Evolutionary conservation across 2,113 vertebrate species (phyloP).

Genomic region (Labrus mixtus): DNA sequence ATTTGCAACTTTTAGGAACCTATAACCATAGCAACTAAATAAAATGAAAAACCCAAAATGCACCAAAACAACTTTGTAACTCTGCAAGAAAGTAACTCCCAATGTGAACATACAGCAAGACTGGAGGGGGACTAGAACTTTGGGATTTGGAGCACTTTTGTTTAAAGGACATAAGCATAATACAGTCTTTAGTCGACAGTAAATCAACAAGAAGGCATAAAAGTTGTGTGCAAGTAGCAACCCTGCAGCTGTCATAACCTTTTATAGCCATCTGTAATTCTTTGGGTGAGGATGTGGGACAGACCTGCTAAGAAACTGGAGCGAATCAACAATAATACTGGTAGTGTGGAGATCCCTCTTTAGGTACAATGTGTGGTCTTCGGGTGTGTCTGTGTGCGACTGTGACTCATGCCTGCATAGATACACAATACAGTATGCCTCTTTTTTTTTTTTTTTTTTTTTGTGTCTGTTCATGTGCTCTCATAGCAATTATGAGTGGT

Average conservation of each 20-base stretch:
- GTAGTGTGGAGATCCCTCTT: conserved; percentile 23
- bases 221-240: conserved; percentile 2
- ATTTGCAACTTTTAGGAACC: conserved; percentile 10
- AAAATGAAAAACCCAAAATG: neutral
- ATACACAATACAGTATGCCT: conserved; percentile 25
- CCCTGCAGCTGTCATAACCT: conserved; percentile 17
- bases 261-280: conserved; percentile 44
- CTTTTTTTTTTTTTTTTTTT: conserved; percentile 41
- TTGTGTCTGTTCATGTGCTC: conserved; percentile 17
- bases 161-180: no score
- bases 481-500: conserved; percentile 25
- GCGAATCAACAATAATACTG: conserved; percentile 9
- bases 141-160: neutral
- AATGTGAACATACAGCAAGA: neutral
- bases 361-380: conserved; percentile 45
- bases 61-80: neutral
- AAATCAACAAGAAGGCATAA: conserved; percentile 8
- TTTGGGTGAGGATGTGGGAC: neutral
- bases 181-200: neutral
- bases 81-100: neutral
- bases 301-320: conserved; percentile 15
- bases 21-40: conserved; percentile 28
- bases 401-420: conserved; percentile 34
- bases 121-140: neutral
- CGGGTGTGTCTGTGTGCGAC: conserved; percentile 55